Base-by-base conservation (phyloP, 2,888 invertebrate species). In the Drosophila antonietae region DNA sequence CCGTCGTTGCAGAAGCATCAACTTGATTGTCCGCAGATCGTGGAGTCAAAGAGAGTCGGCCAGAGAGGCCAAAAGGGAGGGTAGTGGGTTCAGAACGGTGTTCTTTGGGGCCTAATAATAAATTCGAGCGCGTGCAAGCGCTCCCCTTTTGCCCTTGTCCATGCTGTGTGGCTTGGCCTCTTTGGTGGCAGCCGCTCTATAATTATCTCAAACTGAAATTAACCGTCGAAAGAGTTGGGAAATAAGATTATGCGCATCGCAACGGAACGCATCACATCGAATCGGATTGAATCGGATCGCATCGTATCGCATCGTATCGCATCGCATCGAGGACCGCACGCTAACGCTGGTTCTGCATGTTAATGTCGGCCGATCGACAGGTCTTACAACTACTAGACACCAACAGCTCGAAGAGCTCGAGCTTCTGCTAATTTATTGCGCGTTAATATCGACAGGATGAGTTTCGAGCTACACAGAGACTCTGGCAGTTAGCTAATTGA, bases 191-290 rank as follows among this genome's bases (percentile, higher is more conserved):
- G 83, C 91, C 91, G 91, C 91, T 90, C 91, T 91, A 83, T 91
- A 91, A 91, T 91, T 91, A 91, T 91, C 91, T 90, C 89, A 82
- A 89, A 91, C 84, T 82, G 83, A 91, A 91, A 91, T 91, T 91
- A 91, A 88, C 90, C 90, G 88, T 89, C 88, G 91, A 91, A 90
- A 90, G 91, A 90, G 90, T 76, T 78, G 76, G 70, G 49, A 63
- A 63, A 60, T 39, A 69, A 87, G 90, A 86, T 88, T 86, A 81
- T 89, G 89, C 89, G 81, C 88, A 73, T 73, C 83, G 83, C 79
- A 71, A 44, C 69, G 60, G 60, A 75, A 57, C 67, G 60, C 52
- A 56, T 31, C 57, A 47, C 18, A 80, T 76, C 80, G 52, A 39
- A 61, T 23, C 37, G 33, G 3, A 49, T 52, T 39, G 28, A 37